Percentiles rank a stretch among this genome's conserved stretches.
These are phyloP conservation scores for Ophthalmolycus amberensis DNA, from an alignment of 2,113 vertebrate species.

Conservation along the genomic window DNA sequence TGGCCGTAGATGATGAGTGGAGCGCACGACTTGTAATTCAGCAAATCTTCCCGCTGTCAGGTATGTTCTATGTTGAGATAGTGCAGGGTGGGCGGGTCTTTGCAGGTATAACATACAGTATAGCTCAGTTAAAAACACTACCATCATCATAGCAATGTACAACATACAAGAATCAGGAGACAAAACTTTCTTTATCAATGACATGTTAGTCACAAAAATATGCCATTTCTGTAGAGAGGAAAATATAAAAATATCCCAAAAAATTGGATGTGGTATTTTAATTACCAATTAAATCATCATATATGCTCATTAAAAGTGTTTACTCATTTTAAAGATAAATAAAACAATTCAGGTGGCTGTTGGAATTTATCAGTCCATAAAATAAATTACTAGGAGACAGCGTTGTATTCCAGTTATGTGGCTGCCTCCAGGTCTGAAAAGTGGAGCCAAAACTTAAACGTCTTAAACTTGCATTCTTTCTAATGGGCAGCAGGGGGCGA, in stretches of 20 bases:
- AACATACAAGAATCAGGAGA: background rate
- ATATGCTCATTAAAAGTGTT: conserved; percentile 11
- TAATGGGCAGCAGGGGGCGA: too few relatives aligned
- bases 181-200: conserved; percentile 1
- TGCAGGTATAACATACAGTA: conserved; percentile 3
- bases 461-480: too few relatives aligned
- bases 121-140: conserved; percentile 5
- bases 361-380: background rate
- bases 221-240: background rate
- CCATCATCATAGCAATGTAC: background rate
- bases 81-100: background rate
- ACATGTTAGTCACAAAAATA: background rate
- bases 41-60: conserved; percentile 36
- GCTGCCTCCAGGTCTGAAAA: too few relatives aligned
- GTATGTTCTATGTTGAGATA: conserved; percentile 43
- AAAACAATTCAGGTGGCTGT: background rate
- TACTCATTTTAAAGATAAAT: background rate
- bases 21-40: conserved; percentile 49
- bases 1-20: conserved; percentile 37
- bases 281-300: conserved; percentile 12
- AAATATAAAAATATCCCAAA: background rate
- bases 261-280: conserved; percentile 5
- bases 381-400: background rate
- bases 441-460: too few relatives aligned
- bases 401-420: background rate